Conservation (phyloP, 2,888 invertebrate genomes). For the Drosophila picticornis region DNA sequence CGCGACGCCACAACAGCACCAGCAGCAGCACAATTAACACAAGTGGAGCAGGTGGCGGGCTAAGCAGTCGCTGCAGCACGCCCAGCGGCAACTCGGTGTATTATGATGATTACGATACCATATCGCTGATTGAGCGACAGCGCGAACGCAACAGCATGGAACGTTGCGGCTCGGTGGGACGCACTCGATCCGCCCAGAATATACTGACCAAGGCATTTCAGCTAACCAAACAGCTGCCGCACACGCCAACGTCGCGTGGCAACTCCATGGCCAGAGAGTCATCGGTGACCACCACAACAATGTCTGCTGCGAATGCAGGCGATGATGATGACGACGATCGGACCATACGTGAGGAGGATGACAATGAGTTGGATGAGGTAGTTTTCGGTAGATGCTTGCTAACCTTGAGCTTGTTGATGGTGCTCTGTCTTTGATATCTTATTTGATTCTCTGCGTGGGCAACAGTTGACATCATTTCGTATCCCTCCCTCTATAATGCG, state of each 20-base stretch:
- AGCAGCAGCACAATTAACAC: constrained; percentile 55
- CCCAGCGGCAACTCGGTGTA: constrained; percentile 73
- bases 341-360: constrained; percentile 89
- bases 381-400: constrained; percentile 34
- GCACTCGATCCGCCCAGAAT: constrained; percentile 91
- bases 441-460: constrained; percentile 29
- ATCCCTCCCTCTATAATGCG: constrained; percentile 1
- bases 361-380: constrained; percentile 85
- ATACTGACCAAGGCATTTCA: constrained; percentile 94
- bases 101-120: constrained; percentile 83
- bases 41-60: constrained; percentile 63
- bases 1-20: constrained; percentile 55
- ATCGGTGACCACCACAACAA: constrained; percentile 79
- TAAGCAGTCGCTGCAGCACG: constrained; percentile 73
- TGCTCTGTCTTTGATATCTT: not conserved
- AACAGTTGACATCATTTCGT: constrained; percentile 48
- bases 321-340: constrained; percentile 88
- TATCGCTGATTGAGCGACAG: constrained; percentile 84
- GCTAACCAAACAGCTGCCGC: constrained; percentile 86
- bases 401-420: constrained; percentile 58
- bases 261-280: constrained; percentile 81
- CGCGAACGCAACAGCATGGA: constrained; percentile 83
- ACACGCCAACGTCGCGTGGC: constrained; percentile 84
- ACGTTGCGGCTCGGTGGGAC: constrained; percentile 86
- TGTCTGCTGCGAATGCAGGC: constrained; percentile 77